Base-by-base conservation (phyloP, 2,888 invertebrate genomes). In the Thereva unica region DNA sequence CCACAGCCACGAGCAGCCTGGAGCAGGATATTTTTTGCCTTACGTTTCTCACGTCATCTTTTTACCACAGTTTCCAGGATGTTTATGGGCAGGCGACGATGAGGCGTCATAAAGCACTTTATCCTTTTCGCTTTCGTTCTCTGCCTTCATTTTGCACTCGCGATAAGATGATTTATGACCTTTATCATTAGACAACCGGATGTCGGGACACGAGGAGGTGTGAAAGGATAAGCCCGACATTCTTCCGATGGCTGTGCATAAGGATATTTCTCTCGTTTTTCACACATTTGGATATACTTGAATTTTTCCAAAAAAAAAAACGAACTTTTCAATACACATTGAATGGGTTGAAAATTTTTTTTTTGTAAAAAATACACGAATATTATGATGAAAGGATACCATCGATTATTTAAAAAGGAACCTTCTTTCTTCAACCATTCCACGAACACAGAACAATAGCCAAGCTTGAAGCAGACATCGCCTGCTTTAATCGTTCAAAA, bases 151-250 rank as follows among this genome's bases (percentile, higher is more conserved):
- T 64, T 64, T 64, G 42, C 64, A 64, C 53, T 44, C 42, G 35
- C 64, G 61, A 64, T 64, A 64, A 64, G 53, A 53, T 64, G 64
- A 64, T 64, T 64, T 64, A 64, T 64, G 54, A 42, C 45, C 23
- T 9, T 64, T 64, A 64, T 64, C 64, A 54, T 54, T 45, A 64
- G 53, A 35, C 40, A 53, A 5, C 64, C 64, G 64, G 64, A 64
- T 64, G 54, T 45, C 37, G 53, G 44, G 64, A 42, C 64, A 64
- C 34, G 38, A 45, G 45, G 45, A 53, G 53, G 53, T 64, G 64
- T 64, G 61, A 50, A 61, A 61, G 61, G 61, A 61, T 61, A 61
- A 61, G 42, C 50, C 41, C 50, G 61, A 50, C 49, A 50, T 40
- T 50, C 61, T 61, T 61, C 61, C 61, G 40, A 41, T 61, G 61